phyloP scores from a whole-genome alignment of 2,888 invertebrate species.

The Nomada goodeniana region DNA sequence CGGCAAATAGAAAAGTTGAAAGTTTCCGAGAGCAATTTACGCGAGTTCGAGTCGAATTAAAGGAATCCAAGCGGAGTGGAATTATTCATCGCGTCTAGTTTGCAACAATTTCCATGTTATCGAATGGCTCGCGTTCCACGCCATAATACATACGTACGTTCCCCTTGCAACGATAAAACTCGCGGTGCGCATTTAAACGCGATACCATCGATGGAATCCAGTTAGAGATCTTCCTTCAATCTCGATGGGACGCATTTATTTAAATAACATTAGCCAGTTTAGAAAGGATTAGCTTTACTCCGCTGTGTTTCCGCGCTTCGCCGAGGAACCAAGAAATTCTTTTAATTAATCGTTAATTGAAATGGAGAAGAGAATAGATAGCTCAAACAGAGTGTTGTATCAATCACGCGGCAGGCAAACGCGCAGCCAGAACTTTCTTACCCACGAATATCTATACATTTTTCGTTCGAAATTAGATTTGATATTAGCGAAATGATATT shows the following conservation, averaged over 20 bases:
- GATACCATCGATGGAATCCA: slow-evolving; percentile 18
- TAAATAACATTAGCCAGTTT: neutral
- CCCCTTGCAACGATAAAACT: slow-evolving; percentile 7
- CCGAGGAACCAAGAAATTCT: neutral
- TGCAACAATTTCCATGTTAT: slow-evolving; percentile 29
- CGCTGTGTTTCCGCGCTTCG: neutral
- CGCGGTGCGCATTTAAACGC: slow-evolving; percentile 3
- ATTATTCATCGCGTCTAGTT: slow-evolving; percentile 27
- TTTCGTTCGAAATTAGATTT: too few species aligned
- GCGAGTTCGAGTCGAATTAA: slow-evolving; percentile 3
- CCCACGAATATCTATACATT: too few species aligned
- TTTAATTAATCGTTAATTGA: neutral
- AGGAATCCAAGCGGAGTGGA: neutral
- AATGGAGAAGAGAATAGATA: too few species aligned
- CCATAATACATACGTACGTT: neutral
- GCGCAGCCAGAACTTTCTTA: too few species aligned
- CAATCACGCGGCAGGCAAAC: too few species aligned
- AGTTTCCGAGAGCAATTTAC: slow-evolving; percentile 14
- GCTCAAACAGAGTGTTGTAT: too few species aligned
- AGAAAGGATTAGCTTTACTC: neutral
- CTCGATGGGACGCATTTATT: slow-evolving; percentile 23
- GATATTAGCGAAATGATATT: too few species aligned
- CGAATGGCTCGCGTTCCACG: slow-evolving; percentile 6
- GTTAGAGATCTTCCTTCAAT: neutral
- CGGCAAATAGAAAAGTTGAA: neutral